A percentile compares a stretch with the other conserved stretches of the same genome.
Evolutionary conservation across 2,113 vertebrate genomes (phyloP).

Genomic region (Gallinago undulata): DNA sequence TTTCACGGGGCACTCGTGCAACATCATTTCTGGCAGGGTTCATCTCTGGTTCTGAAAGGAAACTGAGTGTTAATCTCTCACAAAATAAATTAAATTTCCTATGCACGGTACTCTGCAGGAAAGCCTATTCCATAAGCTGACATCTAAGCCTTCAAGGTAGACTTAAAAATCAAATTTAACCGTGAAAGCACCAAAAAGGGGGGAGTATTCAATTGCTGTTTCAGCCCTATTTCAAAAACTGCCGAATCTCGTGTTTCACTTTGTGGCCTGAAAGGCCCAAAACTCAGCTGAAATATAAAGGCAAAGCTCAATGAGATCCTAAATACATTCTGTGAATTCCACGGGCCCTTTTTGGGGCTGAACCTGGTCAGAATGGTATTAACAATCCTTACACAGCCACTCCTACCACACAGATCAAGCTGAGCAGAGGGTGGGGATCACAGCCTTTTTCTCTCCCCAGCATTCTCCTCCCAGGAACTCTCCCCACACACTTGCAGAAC

Average conservation of each 20-base stretch:
- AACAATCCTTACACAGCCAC: not conserved
- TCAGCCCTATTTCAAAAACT: not conserved
- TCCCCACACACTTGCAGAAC: not conserved
- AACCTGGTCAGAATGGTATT: not conserved
- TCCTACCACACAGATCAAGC: not conserved
- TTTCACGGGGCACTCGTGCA: accelerated
- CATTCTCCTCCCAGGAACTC: not conserved
- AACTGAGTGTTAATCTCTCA: not conserved
- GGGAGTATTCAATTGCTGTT: not conserved
- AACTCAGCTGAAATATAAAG: not conserved
- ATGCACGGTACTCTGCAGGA: not conserved
- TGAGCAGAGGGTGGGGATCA: not conserved
- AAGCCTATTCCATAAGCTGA: not conserved
- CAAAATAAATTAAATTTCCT: accelerated
- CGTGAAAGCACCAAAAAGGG: not conserved
- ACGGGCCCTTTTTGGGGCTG: not conserved
- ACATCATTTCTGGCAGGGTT: not conserved
- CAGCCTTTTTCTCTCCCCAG: not conserved
- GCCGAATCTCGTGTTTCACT: not conserved
- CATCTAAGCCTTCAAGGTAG: not conserved
- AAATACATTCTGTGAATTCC: not conserved
- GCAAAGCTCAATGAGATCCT: not conserved
- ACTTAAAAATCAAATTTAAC: not conserved
- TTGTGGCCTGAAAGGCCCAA: not conserved
- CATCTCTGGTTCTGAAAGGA: slow-evolving; percentile 11